Percentiles rank a stretch among this genome's conserved stretches.
Evolutionary conservation across 2,113 vertebrate species (phyloP).

Genomic region (Stictonetta naevosa): DNA sequence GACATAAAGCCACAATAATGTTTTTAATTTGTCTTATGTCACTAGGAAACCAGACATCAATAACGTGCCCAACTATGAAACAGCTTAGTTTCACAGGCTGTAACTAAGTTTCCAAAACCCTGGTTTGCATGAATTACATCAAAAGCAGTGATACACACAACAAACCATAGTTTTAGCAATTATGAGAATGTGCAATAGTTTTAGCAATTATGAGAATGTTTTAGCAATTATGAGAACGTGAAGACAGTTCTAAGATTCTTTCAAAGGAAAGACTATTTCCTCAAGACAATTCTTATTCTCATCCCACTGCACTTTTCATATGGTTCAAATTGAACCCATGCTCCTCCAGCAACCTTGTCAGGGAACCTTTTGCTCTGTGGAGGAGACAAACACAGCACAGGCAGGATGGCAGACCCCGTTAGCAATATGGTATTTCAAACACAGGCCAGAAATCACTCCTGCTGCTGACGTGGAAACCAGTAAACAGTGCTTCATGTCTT

Average conservation of each 20-base stretch:
- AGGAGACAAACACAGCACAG: neutral
- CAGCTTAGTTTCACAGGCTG: too few relatives aligned
- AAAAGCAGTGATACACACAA: neutral
- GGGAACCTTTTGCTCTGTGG: neutral
- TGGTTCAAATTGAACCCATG: fast-evolving
- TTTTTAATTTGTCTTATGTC: neutral
- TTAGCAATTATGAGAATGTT: neutral
- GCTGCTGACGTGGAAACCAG: neutral
- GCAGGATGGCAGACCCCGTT: neutral
- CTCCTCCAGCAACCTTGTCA: neutral
- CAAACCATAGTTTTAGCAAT: neutral
- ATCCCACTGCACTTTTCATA: neutral
- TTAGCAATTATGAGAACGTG: too few relatives aligned
- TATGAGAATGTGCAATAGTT: neutral
- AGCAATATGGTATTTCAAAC: neutral
- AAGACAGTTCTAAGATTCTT: neutral
- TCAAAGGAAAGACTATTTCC: neutral
- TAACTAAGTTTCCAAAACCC: neutral
- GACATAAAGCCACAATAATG: neutral
- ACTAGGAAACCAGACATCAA: neutral
- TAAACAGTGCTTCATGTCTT: neutral
- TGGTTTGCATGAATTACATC: neutral
- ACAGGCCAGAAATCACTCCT: neutral
- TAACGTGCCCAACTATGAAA: neutral
- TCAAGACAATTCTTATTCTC: neutral